Base-by-base conservation (phyloP, 2,113 vertebrate genomes). In the Chroicocephalus ridibundus region DNA sequence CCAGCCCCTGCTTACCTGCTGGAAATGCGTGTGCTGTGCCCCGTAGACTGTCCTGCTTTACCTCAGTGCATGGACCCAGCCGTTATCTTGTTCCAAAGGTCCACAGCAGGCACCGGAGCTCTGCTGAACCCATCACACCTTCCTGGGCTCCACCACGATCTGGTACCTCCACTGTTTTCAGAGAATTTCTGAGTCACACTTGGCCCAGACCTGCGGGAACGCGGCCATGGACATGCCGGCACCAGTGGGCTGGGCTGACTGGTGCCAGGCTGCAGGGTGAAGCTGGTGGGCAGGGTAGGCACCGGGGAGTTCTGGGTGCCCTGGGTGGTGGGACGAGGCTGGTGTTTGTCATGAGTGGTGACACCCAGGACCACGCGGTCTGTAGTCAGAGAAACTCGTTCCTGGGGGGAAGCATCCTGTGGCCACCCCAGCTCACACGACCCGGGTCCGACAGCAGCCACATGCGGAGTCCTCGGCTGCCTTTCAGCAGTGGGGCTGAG, bases 51-150 rank as follows among this genome's bases (percentile, higher is more conserved):
- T 16, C 46, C 80, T 5, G 5, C 47, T 90, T 71, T 93, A 46
- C 7, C 49, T 60, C 52, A 32, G 0, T 1, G 0, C 46, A 51
- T 3, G 9, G 85, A 89, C 32, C 55, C 38, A 25, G 78, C 19
- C 1, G 66, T 96, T 97, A 97, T 97, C 97, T 91, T 95, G 88
- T 97, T 97, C 95, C 94, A 97, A 96, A 97, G 96, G 92, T 96
- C 74, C 70, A 58, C 24, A 3, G 29, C 19, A 2, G 88, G 94
- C 46, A 86, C 51, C 5, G 5, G 11, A n/a, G 72, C 17, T 34
- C 60, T 24, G 27, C 46, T 60, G 74, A 88, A 80, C 44, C 47
- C 76, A 91, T 92, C n/a, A n/a, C 36, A 40, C 65, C 49, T 90
- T 62, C 62, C 40, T 14, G 80, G 54, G 25, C 49, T 94, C 32